These are phyloP conservation scores for Apoderus coryli DNA, from an alignment of 2,888 invertebrate species.

Conservation along the genomic window DNA sequence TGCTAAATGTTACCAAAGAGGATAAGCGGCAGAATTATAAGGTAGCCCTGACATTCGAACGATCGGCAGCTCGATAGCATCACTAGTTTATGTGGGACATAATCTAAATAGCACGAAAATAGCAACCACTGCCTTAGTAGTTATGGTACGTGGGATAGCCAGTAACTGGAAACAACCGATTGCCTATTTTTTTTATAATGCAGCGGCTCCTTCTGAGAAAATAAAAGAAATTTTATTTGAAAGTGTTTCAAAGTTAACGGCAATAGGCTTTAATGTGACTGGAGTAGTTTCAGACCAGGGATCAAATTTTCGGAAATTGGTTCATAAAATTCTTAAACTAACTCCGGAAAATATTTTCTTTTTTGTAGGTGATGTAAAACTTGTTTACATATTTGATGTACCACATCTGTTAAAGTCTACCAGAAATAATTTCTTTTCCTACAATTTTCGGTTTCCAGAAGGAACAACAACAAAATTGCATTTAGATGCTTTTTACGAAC, in stretches of 20 bases:
- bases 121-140: slow-evolving; percentile 10
- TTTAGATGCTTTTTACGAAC: slow-evolving; percentile 9
- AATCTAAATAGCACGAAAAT: slow-evolving; percentile 8
- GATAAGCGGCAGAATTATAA: too few relatives aligned
- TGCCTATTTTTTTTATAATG: slow-evolving; percentile 9
- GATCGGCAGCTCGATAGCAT: too few relatives aligned
- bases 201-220: slow-evolving; percentile 9
- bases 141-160: slow-evolving; percentile 10
- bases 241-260: too few relatives aligned
- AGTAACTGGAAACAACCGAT: slow-evolving; percentile 12
- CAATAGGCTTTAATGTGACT: too few relatives aligned
- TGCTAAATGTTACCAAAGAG: too few relatives aligned
- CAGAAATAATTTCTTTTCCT: too few relatives aligned
- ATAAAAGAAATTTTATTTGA: slow-evolving; percentile 8
- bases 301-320: too few relatives aligned
- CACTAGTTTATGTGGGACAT: too few relatives aligned
- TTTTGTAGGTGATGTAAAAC: slow-evolving; percentile 1
- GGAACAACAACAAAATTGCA: slow-evolving; percentile 7
- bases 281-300: too few relatives aligned
- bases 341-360: slow-evolving; percentile 4
- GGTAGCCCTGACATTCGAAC: too few relatives aligned
- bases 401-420: too few relatives aligned
- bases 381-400: slow-evolving; percentile 10
- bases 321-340: too few relatives aligned
- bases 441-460: slow-evolving; percentile 1